Evolutionary conservation across 2,888 invertebrate species (phyloP).

Genomic region (Cataglyphis altisquamis): DNA sequence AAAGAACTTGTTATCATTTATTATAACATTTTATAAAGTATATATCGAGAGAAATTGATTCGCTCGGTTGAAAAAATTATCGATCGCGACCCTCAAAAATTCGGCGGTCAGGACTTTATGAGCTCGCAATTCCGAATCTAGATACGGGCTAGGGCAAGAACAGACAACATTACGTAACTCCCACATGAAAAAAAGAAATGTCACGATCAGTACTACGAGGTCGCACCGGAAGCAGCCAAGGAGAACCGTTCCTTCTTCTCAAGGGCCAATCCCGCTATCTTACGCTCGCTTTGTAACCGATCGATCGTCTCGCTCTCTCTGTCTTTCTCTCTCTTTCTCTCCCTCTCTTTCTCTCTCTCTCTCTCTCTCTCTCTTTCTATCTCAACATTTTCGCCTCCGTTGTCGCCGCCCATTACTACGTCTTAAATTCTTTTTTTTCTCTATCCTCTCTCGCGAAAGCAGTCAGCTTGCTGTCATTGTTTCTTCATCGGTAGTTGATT

Average conservation of each 20-base stretch:
- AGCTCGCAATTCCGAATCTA: not conserved
- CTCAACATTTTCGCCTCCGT: conserved; percentile 29
- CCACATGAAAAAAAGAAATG: conserved; percentile 25
- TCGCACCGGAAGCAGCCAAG: conserved; percentile 41
- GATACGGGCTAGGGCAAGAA: conserved; percentile 19
- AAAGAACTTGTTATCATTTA: not conserved
- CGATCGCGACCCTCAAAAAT: not conserved
- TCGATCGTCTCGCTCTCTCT: conserved; percentile 68
- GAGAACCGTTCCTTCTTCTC: conserved; percentile 55
- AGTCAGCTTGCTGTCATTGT: conserved; percentile 36
- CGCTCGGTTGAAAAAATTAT: not conserved
- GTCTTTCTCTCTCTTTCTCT: conserved; percentile 34
- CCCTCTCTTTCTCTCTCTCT: no score
- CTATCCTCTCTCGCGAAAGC: conserved; percentile 6
- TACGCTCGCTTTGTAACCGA: conserved; percentile 74
- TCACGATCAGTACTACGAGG: conserved; percentile 47
- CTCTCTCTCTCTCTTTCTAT: conserved; percentile 23
- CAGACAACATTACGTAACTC: conserved; percentile 35
- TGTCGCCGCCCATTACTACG: conserved; percentile 35
- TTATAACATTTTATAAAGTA: not conserved
- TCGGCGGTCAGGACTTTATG: not conserved
- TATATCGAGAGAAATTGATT: not conserved
- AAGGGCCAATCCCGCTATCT: conserved; percentile 69
- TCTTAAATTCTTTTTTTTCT: conserved; percentile 66
- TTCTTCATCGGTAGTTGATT: conserved; percentile 60